phyloP scores from a whole-genome alignment of 2,797 vertebrate species.

The Zalophus californianus region DNA sequence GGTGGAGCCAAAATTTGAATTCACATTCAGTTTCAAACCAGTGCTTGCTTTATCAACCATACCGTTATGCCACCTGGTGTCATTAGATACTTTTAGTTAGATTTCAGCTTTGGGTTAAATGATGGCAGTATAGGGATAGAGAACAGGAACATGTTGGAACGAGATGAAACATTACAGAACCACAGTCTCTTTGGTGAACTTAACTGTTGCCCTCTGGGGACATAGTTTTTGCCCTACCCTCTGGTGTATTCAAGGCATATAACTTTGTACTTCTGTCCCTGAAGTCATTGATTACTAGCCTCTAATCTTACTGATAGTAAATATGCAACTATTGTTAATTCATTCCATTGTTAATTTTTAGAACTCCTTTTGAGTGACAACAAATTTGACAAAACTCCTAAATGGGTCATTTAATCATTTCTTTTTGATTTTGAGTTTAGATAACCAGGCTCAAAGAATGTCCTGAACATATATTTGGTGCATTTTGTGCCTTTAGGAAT shows the following conservation, averaged over 20 bases:
- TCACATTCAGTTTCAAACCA: neutral
- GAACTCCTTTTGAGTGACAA: neutral
- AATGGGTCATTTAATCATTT: neutral
- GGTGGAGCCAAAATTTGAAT: neutral
- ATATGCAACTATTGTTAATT: neutral
- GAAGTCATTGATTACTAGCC: neutral
- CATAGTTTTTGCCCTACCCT: neutral
- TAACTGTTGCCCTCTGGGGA: neutral
- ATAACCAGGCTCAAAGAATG: neutral
- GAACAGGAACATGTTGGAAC: neutral
- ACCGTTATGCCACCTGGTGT: neutral
- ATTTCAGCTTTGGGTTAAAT: neutral
- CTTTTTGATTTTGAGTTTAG: neutral
- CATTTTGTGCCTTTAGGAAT: neutral
- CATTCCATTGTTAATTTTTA: neutral
- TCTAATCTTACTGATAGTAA: neutral
- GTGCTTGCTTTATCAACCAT: accelerated
- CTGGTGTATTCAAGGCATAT: neutral
- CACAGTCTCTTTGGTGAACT: neutral
- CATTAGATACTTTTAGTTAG: neutral
- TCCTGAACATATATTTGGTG: neutral
- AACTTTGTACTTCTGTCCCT: neutral
- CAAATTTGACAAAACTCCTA: neutral
- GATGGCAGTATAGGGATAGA: neutral
- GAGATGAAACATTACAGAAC: neutral